These are phyloP conservation scores for Elachura formosa DNA, from an alignment of 2,113 vertebrate species.

Conservation along the genomic window DNA sequence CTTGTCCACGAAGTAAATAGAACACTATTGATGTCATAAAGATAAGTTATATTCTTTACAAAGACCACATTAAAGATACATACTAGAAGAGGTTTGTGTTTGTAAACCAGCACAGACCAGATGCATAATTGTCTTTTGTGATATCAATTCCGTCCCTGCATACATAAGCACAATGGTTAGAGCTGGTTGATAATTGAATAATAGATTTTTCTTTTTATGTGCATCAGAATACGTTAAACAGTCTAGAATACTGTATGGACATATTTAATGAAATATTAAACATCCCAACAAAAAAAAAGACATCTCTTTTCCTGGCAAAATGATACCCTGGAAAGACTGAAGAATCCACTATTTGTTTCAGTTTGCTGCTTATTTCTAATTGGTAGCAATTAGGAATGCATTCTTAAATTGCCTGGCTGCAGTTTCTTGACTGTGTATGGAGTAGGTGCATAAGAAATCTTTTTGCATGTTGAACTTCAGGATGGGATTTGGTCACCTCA, in stretches of 20 bases:
- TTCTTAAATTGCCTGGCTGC: not conserved
- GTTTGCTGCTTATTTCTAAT: not conserved
- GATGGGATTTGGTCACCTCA: not conserved
- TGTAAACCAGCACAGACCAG: not conserved
- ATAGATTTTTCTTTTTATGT: not conserved
- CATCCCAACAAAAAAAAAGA: not conserved
- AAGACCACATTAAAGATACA: not conserved
- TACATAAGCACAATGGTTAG: not conserved
- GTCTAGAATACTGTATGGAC: not conserved
- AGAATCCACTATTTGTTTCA: not conserved
- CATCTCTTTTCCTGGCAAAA: not conserved
- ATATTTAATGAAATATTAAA: not conserved
- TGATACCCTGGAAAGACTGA: not conserved
- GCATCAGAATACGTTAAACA: not conserved
- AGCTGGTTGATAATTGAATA: not conserved
- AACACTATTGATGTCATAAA: conserved; percentile 15
- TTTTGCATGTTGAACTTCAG: not conserved
- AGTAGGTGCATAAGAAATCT: not conserved
- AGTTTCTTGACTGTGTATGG: not conserved
- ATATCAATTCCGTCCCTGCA: not conserved
- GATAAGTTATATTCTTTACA: conserved; percentile 48
- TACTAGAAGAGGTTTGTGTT: not conserved
- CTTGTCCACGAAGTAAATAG: not conserved
- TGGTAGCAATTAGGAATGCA: not conserved
- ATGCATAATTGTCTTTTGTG: not conserved